Conservation (phyloP, 2,888 invertebrate genomes). For the Caenorhabditis angaria region DNA sequence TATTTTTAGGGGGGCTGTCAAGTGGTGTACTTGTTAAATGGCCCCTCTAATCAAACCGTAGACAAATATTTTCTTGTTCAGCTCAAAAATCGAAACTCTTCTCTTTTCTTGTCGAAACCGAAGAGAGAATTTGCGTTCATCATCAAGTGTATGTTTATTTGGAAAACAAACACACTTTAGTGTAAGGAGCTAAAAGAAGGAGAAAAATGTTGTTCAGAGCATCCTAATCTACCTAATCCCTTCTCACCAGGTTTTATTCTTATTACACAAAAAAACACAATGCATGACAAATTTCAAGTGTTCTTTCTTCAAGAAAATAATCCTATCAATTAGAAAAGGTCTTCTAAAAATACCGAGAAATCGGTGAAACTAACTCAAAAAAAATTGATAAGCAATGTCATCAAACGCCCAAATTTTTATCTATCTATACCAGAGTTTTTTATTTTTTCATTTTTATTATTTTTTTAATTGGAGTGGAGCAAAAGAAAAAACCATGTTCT, state of each 20-base stretch:
- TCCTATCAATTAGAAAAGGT: no score
- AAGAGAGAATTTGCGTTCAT: neutral
- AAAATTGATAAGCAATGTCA: neutral
- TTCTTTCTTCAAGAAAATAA: no score
- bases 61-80: constrained; percentile 1
- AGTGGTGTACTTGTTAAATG: constrained; percentile 2
- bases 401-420: neutral
- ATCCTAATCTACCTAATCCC: neutral
- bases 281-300: no score
- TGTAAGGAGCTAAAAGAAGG: neutral
- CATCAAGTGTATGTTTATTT: neutral
- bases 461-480: no score
- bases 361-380: no score
- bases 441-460: constrained; percentile 13
- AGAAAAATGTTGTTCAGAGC: neutral
- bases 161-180: neutral
- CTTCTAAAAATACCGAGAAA: no score
- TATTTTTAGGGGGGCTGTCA: neutral
- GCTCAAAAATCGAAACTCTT: constrained; percentile 1
- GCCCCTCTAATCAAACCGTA: neutral
- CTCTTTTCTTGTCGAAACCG: no score
- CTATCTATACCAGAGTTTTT: constrained; percentile 23
- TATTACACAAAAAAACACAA: neutral
- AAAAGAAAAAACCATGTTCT: no score
- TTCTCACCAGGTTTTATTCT: neutral